Conservation (phyloP, 2,888 invertebrate genomes). For the Cephus pygmeus region DNA sequence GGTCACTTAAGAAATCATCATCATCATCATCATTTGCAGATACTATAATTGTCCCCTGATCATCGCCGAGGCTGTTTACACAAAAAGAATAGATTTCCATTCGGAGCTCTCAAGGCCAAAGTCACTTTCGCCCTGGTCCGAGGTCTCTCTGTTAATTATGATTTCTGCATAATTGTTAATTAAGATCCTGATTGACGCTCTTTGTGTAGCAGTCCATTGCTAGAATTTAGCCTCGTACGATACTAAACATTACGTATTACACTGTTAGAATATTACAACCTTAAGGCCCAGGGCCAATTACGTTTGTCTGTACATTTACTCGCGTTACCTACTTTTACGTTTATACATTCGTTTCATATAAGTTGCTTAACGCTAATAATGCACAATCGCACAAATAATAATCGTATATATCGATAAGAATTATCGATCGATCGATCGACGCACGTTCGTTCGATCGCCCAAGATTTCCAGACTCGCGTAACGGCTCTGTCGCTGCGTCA, state of each 20-base stretch:
- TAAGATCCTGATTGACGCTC: conserved; percentile 3
- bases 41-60: not conserved
- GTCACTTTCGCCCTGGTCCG: not conserved
- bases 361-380: not conserved
- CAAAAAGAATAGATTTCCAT: not conserved
- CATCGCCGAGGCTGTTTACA: not conserved
- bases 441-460: not conserved
- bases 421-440: not conserved
- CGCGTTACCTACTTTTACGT: not conserved
- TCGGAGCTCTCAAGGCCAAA: not conserved
- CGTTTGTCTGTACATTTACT: not conserved
- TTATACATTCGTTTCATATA: not conserved
- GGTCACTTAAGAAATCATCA: not conserved
- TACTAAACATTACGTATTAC: not conserved
- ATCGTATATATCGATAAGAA: not conserved
- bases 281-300: not conserved
- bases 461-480: not conserved
- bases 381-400: not conserved
- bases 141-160: not conserved
- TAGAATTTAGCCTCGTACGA: not conserved
- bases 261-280: not conserved
- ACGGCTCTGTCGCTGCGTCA: not conserved
- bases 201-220: conserved; percentile 1
- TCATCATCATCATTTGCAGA: not conserved
- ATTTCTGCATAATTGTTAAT: conserved; percentile 2